A percentile compares a stretch with the other conserved stretches of the same genome.
These are phyloP conservation scores for Hirtodrosophila confusa DNA, from an alignment of 2,888 invertebrate genomes.

Conservation along the genomic window DNA sequence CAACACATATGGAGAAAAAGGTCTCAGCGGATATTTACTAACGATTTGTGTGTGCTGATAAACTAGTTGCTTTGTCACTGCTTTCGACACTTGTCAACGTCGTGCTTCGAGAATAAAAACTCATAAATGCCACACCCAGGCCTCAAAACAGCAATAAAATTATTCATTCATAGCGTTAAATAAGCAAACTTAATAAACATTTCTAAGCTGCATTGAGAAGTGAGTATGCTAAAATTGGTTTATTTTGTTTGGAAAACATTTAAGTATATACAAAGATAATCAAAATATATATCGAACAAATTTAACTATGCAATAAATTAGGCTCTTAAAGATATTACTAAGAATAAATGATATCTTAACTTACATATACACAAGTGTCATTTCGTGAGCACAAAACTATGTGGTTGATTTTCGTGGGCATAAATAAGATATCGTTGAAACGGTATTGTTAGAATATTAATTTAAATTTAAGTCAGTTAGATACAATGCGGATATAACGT, in stretches of 20 bases:
- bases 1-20: conserved; percentile 1
- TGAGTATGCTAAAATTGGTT: conserved; percentile 13
- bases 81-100: conserved; percentile 49
- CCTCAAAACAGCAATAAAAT: conserved; percentile 18
- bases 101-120: conserved; percentile 35
- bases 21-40: conserved; percentile 13
- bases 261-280: conserved; percentile 12
- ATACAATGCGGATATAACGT: too few species aligned
- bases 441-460: too few species aligned
- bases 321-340: too few species aligned
- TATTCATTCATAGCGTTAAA: conserved; percentile 43
- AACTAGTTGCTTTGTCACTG: conserved; percentile 2
- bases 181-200: conserved; percentile 8
- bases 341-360: too few species aligned
- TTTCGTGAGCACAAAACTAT: too few species aligned
- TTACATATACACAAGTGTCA: too few species aligned
- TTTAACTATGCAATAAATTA: too few species aligned
- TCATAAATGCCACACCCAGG: conserved; percentile 51
- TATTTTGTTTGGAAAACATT: conserved; percentile 20
- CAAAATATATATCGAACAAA: background rate
- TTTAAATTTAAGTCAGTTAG: too few species aligned
- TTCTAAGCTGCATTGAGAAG: conserved; percentile 16
- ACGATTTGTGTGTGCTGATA: conserved; percentile 21
- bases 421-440: too few species aligned
- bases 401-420: too few species aligned